These are phyloP conservation scores for Podabrus alpinus DNA, from an alignment of 2,888 invertebrate genomes.

Conservation along the genomic window DNA sequence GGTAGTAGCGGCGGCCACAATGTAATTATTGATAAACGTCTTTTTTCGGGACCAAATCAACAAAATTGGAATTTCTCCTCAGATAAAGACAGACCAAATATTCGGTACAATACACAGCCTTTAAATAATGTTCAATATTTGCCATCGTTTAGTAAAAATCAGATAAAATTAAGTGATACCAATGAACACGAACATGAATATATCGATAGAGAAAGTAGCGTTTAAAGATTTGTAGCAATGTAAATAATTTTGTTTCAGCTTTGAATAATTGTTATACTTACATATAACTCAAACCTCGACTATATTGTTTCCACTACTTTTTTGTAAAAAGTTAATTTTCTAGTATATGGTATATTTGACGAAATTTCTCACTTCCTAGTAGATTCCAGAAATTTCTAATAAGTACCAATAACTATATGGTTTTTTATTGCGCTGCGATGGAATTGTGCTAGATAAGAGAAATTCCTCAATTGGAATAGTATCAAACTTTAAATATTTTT, in stretches of 20 bases:
- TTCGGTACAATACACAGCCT: neutral
- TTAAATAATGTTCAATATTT: slow-evolving; percentile 8
- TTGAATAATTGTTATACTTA: too few relatives aligned
- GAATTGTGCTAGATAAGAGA: neutral
- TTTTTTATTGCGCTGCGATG: neutral
- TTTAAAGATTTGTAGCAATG: slow-evolving; percentile 6
- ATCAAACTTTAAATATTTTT: neutral
- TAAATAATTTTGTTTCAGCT: neutral
- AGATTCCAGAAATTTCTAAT: neutral
- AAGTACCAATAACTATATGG: neutral
- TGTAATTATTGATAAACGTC: slow-evolving; percentile 2
- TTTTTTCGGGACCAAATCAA: slow-evolving; percentile 2
- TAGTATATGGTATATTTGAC: neutral
- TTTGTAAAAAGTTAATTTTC: neutral
- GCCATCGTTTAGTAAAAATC: slow-evolving; percentile 1
- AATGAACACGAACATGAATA: slow-evolving; percentile 5
- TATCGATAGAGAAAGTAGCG: slow-evolving; percentile 23
- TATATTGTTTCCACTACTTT: neutral
- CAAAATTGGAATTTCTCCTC: slow-evolving; percentile 5
- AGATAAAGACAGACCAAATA: neutral
- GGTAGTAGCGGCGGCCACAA: neutral
- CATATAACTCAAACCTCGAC: neutral
- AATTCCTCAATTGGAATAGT: neutral
- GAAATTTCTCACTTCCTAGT: neutral
- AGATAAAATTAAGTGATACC: neutral